Evolutionary conservation across 1,140 invertebrate genomes (phyloP).

Genomic region (Drosophila repletoides): DNA sequence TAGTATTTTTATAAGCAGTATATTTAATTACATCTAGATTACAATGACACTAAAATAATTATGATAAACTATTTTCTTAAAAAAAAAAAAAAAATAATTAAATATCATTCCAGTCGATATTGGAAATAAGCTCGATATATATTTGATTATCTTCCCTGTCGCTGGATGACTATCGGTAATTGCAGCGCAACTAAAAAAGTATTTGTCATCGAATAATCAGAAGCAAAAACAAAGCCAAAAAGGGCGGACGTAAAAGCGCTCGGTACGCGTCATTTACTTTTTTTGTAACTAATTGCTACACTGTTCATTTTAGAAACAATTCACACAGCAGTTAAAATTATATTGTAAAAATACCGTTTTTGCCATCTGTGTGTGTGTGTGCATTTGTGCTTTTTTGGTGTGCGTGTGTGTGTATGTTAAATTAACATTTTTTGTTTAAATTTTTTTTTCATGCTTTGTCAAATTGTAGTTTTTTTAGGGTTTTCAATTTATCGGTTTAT

Average conservation of each 20-base stretch:
- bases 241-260: slow-evolving; percentile 41
- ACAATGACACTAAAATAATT: no score
- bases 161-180: slow-evolving; percentile 11
- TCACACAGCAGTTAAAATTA: slow-evolving; percentile 6
- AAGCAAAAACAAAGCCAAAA: slow-evolving; percentile 47
- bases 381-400: background rate
- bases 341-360: slow-evolving; percentile 16
- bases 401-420: background rate
- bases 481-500: slow-evolving; percentile 42
- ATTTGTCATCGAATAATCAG: slow-evolving; percentile 39
- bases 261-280: slow-evolving; percentile 44
- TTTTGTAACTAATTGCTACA: slow-evolving; percentile 38
- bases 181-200: slow-evolving; percentile 1
- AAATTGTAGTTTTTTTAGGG: slow-evolving; percentile 7
- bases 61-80: background rate
- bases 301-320: slow-evolving; percentile 5
- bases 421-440: background rate
- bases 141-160: slow-evolving; percentile 10
- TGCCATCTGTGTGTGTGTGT: slow-evolving; percentile 9
- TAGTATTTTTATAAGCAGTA: no score
- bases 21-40: no score
- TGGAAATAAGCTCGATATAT: background rate
- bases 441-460: background rate
- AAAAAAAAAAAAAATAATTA: background rate
- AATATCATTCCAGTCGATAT: slow-evolving; percentile 17